Conservation (phyloP, 1,140 invertebrate genomes). For the Pinna nobilis region DNA sequence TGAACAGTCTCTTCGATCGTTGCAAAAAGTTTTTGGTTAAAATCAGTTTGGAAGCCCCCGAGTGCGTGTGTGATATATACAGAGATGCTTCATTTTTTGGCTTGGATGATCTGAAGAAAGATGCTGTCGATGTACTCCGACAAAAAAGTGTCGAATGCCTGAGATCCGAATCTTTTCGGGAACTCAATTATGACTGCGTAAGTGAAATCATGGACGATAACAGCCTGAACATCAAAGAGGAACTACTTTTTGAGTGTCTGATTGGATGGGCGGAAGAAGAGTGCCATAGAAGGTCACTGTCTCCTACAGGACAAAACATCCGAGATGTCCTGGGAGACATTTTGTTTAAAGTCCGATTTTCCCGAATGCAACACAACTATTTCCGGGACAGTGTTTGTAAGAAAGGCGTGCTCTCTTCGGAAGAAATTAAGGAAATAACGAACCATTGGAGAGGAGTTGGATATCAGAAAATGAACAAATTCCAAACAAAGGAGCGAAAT, state of each 20-base stretch:
- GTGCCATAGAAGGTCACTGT: constrained; percentile 4
- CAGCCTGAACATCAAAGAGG: constrained; percentile 1
- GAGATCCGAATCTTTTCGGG: neutral
- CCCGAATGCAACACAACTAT: neutral
- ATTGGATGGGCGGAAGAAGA: constrained; percentile 11
- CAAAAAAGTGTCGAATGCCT: constrained; percentile 7
- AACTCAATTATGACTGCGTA: neutral
- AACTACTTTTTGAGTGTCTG: neutral
- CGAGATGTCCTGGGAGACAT: constrained; percentile 4
- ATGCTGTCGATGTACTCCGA: neutral
- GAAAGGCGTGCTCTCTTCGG: neutral
- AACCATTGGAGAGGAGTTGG: neutral
- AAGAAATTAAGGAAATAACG: neutral
- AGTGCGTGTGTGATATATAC: neutral
- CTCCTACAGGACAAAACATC: neutral
- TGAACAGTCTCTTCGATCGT: neutral
- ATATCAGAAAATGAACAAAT: neutral
- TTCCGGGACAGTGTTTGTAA: neutral
- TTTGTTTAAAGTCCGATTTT: constrained; percentile 7
- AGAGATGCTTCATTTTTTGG: constrained; percentile 8
- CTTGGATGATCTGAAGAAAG: neutral
- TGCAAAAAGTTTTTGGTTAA: neutral
- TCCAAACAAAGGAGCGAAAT: neutral
- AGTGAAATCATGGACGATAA: constrained; percentile 1
- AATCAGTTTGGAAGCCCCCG: neutral